phyloP scores from a whole-genome alignment of 2,888 invertebrate species.

The Julus scandinavius region DNA sequence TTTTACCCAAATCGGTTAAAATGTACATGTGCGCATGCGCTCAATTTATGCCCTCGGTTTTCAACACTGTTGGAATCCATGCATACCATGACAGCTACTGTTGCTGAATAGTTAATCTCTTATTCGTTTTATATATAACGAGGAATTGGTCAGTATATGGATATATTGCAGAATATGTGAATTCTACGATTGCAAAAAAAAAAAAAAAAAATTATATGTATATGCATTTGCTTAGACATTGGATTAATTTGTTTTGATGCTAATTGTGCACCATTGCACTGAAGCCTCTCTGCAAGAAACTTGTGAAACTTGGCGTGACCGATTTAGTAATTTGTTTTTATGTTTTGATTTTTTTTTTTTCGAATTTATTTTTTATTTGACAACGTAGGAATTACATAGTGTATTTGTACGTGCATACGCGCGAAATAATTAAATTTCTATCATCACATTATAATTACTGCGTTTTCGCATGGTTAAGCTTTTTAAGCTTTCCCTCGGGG shows the following conservation, averaged over 20 bases:
- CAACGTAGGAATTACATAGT: slow-evolving; percentile 4
- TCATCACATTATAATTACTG: slow-evolving; percentile 26
- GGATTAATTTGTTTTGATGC: not conserved
- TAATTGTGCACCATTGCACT: not conserved
- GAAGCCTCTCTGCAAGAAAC: not conserved
- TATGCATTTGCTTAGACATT: too few species aligned
- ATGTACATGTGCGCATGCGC: too few species aligned
- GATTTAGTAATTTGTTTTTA: not conserved
- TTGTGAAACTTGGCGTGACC: not conserved
- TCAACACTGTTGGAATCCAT: too few species aligned
- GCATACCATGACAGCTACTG: too few species aligned
- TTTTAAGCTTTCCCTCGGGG: slow-evolving; percentile 27
- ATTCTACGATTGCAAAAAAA: too few species aligned
- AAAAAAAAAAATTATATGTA: too few species aligned
- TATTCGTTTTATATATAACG: too few species aligned
- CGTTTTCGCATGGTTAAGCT: slow-evolving; percentile 29
- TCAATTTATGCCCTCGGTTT: too few species aligned
- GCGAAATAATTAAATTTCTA: slow-evolving; percentile 40
- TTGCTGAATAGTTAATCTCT: too few species aligned
- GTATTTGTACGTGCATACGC: slow-evolving; percentile 21
- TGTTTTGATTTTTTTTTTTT: not conserved
- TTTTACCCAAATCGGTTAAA: too few species aligned
- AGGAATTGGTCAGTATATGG: too few species aligned
- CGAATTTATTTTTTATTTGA: not conserved
- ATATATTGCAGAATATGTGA: too few species aligned